These are phyloP conservation scores for Rynchops niger DNA, from an alignment of 2,113 vertebrate genomes.

Conservation along the genomic window DNA sequence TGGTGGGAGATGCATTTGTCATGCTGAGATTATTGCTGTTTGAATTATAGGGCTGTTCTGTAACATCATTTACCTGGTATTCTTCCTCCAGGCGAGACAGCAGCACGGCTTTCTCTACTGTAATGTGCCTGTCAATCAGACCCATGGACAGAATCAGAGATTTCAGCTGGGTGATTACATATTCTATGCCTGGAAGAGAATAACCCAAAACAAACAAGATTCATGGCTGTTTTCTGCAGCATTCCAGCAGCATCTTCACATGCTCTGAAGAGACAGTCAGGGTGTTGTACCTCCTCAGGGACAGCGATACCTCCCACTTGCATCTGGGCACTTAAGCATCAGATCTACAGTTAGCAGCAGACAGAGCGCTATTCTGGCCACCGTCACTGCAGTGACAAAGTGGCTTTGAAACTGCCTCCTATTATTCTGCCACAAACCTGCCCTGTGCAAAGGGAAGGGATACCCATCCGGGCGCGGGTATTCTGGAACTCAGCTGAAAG, in stretches of 20 bases:
- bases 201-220: slow-evolving; percentile 22
- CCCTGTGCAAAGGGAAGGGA: background rate
- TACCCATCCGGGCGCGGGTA: rapidly evolving
- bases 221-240: background rate
- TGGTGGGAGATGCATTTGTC: slow-evolving; percentile 31
- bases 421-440: background rate
- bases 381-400: background rate
- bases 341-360: background rate
- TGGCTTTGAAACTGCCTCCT: background rate
- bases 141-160: slow-evolving; percentile 89
- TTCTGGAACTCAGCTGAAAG: background rate
- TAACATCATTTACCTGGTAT: slow-evolving; percentile 85
- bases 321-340: background rate
- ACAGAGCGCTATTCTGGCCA: background rate
- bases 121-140: slow-evolving; percentile 87
- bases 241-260: background rate
- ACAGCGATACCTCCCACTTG: background rate
- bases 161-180: slow-evolving; percentile 91
- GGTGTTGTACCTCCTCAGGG: background rate
- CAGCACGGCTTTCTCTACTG: slow-evolving; percentile 90
- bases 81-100: slow-evolving; percentile 95
- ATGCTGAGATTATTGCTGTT: slow-evolving; percentile 44
- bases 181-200: slow-evolving; percentile 87
- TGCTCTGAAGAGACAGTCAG: background rate
- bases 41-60: slow-evolving; percentile 40